Evolutionary conservation across 1,140 invertebrate species (phyloP).

Genomic region (Saccostrea echinata): DNA sequence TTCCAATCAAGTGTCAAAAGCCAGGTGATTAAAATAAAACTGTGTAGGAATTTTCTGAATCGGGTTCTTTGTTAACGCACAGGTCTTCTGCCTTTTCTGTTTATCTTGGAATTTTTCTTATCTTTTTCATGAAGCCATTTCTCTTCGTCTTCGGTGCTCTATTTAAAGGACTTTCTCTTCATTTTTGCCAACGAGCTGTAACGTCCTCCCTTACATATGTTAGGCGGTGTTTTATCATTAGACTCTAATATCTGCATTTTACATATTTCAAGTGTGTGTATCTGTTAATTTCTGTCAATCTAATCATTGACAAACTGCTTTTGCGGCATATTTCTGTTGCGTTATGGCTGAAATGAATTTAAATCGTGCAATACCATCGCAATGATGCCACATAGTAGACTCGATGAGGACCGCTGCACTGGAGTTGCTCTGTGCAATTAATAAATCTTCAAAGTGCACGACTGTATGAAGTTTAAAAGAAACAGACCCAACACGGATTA

Average conservation of each 20-base stretch:
- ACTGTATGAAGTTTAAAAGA: constrained; percentile 10
- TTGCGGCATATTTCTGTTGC: neutral
- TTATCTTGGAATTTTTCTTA: constrained; percentile 29
- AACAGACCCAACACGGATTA: neutral
- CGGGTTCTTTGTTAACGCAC: neutral
- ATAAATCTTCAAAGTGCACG: neutral
- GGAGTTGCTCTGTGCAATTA: neutral
- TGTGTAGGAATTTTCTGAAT: neutral
- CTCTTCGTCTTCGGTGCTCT: neutral
- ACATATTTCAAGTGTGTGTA: constrained; percentile 1
- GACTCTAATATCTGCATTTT: neutral
- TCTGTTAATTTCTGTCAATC: constrained; percentile 2
- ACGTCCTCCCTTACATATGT: constrained; percentile 30
- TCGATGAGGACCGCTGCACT: neutral
- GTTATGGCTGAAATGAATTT: constrained; percentile 20
- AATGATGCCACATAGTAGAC: neutral
- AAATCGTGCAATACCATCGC: neutral
- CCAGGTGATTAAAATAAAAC: constrained; percentile 6
- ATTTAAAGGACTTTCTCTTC: constrained; percentile 11
- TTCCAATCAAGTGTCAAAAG: neutral
- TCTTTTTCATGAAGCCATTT: constrained; percentile 20
- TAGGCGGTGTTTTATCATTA: neutral
- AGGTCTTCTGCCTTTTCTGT: neutral
- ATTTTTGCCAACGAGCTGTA: constrained; percentile 10
- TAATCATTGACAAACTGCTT: neutral